Evolutionary conservation across 1,140 invertebrate species (phyloP).

Genomic region (Laupala kohalensis): DNA sequence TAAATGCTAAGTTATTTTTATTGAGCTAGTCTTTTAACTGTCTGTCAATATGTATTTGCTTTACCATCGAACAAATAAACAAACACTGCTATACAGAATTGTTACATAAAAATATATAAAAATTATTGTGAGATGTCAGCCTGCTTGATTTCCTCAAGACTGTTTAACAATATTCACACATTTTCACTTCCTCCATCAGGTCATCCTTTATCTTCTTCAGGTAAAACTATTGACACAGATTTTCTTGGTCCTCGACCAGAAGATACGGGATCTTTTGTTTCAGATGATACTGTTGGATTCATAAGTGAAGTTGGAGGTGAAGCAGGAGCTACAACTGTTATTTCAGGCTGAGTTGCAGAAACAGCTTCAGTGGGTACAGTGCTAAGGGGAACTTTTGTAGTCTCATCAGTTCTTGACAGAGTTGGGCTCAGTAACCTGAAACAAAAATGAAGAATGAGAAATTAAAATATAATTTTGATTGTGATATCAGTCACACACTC

Average conservation of each 20-base stretch:
- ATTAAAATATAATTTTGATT: too few relatives aligned
- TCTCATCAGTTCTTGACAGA: constrained; percentile 1
- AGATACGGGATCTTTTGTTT: not conserved
- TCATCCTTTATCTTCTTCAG: constrained; percentile 13
- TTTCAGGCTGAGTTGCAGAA: not conserved
- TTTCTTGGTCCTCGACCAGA: constrained; percentile 8
- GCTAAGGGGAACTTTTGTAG: not conserved
- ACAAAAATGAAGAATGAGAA: not conserved
- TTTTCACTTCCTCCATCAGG: not conserved
- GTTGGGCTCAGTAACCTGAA: constrained; percentile 4
- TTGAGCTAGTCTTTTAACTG: not conserved
- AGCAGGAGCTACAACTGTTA: constrained; percentile 7
- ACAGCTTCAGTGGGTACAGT: not conserved
- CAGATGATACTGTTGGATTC: not conserved
- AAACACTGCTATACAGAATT: not conserved
- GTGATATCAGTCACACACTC: too few relatives aligned
- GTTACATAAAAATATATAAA: not conserved
- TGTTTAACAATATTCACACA: not conserved
- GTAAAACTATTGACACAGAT: constrained; percentile 12
- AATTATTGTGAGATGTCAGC: not conserved
- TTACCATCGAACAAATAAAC: not conserved
- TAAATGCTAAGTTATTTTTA: not conserved
- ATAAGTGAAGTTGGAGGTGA: not conserved
- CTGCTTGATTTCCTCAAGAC: not conserved
- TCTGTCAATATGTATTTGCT: not conserved